phyloP scores from a whole-genome alignment of 2,113 vertebrate species.

The Alectura lathami region DNA sequence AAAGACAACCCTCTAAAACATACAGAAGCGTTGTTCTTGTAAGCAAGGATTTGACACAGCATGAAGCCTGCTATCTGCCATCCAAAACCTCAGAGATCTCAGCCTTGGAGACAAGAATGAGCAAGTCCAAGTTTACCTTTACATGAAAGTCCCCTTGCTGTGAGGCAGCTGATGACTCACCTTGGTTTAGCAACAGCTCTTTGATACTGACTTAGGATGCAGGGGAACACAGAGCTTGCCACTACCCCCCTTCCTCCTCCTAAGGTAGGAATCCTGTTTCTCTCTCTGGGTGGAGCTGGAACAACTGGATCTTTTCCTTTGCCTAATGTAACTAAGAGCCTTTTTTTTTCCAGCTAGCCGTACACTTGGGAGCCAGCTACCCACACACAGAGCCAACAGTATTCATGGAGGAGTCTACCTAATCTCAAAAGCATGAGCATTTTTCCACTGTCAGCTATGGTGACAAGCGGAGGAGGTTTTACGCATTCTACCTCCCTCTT shows the following conservation, averaged over 20 bases:
- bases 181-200: background rate
- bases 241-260: background rate
- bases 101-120: background rate
- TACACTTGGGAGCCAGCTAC: background rate
- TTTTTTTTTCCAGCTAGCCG: background rate
- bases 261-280: background rate
- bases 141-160: background rate
- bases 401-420: background rate
- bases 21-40: background rate
- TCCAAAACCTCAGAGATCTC: background rate
- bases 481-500: fast-evolving
- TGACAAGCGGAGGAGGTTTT: fast-evolving
- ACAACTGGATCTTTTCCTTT: background rate
- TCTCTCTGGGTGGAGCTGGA: background rate
- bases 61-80: background rate
- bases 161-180: background rate
- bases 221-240: background rate
- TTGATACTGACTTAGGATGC: background rate
- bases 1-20: background rate
- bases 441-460: background rate
- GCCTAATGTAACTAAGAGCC: background rate
- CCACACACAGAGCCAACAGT: background rate
- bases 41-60: fast-evolving
- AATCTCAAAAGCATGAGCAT: slow-evolving; percentile 1
- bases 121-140: background rate